These are phyloP conservation scores for Oasisia sp. DNA, from an alignment of 2,888 invertebrate genomes.

Conservation along the genomic window DNA sequence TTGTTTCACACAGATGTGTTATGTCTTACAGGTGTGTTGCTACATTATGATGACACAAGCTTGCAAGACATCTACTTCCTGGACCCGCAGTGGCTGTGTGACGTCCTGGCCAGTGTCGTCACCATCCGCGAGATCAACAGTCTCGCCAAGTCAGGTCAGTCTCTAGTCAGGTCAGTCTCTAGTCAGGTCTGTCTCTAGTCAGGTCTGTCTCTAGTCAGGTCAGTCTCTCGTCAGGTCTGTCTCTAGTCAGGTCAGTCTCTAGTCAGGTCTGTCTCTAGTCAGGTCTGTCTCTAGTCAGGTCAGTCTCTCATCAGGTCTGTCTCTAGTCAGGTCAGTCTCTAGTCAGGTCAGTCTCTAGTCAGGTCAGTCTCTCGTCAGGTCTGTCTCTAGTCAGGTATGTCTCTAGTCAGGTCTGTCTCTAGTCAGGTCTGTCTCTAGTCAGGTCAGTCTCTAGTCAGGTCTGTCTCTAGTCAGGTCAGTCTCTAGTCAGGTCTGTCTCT, in stretches of 20 bases:
- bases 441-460: no score
- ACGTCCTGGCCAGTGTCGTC: constrained; percentile 95
- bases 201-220: constrained; percentile 64
- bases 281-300: constrained; percentile 64
- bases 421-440: constrained; percentile 70
- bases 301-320: no score
- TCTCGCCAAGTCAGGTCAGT: constrained; percentile 76
- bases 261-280: constrained; percentile 70
- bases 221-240: no score
- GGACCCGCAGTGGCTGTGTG: constrained; percentile 98
- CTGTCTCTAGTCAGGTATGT: no score
- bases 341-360: constrained; percentile 67
- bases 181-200: constrained; percentile 70
- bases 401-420: constrained; percentile 67
- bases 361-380: constrained; percentile 83
- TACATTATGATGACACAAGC: constrained; percentile 68
- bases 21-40: constrained; percentile 76
- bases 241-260: no score
- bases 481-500: constrained; percentile 75
- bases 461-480: no score
- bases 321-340: no score
- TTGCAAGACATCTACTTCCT: constrained; percentile 88
- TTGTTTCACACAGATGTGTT: not conserved
- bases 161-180: no score
- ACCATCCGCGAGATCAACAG: constrained; percentile 97